Conservation (phyloP, 2,888 invertebrate genomes). For the Campoplex nolae region DNA sequence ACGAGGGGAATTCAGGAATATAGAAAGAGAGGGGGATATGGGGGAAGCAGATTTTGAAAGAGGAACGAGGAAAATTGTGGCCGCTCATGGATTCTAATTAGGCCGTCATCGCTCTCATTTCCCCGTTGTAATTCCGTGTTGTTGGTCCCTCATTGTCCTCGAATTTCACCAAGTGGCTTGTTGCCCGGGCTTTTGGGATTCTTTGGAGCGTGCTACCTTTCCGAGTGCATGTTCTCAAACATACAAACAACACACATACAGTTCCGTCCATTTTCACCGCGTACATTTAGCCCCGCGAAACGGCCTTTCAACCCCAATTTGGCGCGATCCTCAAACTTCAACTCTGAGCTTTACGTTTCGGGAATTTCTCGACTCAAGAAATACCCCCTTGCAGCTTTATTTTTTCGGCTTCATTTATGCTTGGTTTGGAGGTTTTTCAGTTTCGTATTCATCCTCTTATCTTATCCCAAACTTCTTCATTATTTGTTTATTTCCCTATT, state of each 20-base stretch:
- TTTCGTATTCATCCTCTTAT: neutral
- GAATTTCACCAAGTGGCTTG: constrained; percentile 80
- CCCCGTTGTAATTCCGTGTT: constrained; percentile 76
- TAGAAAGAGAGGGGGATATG: neutral
- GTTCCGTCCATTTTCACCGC: neutral
- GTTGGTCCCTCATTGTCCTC: constrained; percentile 77
- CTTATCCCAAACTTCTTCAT: neutral
- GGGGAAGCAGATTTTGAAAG: neutral
- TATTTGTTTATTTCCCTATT: neutral
- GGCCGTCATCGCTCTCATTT: constrained; percentile 76
- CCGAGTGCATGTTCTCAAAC: constrained; percentile 29
- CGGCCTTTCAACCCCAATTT: constrained; percentile 78
- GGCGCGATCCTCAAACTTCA: constrained; percentile 65
- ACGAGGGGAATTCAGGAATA: neutral
- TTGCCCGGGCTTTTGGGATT: constrained; percentile 78
- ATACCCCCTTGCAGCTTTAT: neutral
- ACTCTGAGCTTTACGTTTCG: constrained; percentile 10
- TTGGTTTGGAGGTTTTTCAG: neutral
- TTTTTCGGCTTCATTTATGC: neutral
- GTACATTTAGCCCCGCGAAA: constrained; percentile 12
- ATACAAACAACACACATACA: constrained; percentile 5
- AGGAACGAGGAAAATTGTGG: constrained; percentile 32
- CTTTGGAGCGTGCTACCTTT: constrained; percentile 74
- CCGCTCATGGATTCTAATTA: constrained; percentile 74
- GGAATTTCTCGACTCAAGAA: neutral